Percentiles rank a stretch among this genome's conserved stretches.
phyloP scores from a whole-genome alignment of 2,888 invertebrate genomes.

The Hyles lineata region DNA sequence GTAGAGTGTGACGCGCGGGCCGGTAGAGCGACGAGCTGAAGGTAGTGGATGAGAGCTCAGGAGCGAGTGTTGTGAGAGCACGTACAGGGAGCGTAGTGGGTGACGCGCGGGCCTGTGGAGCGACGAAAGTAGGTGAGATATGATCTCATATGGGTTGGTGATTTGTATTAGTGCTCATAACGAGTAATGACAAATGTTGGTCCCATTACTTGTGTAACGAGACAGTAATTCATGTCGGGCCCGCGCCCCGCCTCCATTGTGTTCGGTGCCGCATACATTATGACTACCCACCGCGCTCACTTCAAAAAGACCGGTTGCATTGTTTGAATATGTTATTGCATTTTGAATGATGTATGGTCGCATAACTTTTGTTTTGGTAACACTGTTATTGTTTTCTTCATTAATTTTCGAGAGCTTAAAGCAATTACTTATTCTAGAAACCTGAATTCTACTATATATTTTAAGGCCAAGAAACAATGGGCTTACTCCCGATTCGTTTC shows the following conservation, averaged over 20 bases:
- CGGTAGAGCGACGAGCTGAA: constrained; percentile 22
- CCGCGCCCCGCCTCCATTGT: constrained; percentile 29
- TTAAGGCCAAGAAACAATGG: too few relatives aligned
- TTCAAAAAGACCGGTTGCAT: constrained; percentile 31
- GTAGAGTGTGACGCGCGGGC: constrained; percentile 10
- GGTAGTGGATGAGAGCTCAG: constrained; percentile 14
- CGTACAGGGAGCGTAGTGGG: not conserved
- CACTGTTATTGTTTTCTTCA: not conserved
- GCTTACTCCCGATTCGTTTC: too few relatives aligned
- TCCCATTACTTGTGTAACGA: constrained; percentile 21
- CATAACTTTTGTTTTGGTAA: not conserved
- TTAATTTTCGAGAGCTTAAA: not conserved
- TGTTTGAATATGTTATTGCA: constrained; percentile 26
- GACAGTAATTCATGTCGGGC: constrained; percentile 16
- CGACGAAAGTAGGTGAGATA: not conserved
- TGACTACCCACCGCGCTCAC: constrained; percentile 24
- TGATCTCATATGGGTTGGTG: constrained; percentile 11
- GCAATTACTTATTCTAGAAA: too few relatives aligned
- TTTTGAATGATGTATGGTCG: constrained; percentile 16
- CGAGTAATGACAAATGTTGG: constrained; percentile 23
- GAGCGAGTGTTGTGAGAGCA: constrained; percentile 17
- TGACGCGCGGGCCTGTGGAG: not conserved
- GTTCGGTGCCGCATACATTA: constrained; percentile 26
- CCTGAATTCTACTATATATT: too few relatives aligned
- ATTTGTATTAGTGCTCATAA: constrained; percentile 15